Percentiles rank a stretch among this genome's conserved stretches.
These are phyloP conservation scores for Hydrophis major DNA, from an alignment of 2,797 vertebrate species.

Conservation along the genomic window DNA sequence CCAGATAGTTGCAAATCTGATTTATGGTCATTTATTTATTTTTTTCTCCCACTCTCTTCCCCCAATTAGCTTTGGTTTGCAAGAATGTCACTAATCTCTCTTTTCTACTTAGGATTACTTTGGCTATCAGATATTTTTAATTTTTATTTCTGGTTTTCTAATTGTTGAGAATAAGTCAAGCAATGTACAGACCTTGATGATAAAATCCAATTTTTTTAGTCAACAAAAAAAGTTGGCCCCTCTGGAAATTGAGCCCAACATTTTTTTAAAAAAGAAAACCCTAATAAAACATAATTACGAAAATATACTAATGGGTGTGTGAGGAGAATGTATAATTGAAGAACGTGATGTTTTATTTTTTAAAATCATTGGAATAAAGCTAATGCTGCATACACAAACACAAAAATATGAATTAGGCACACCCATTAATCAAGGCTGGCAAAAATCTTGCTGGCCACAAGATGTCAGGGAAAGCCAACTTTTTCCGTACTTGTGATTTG, in stretches of 20 bases:
- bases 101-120: background rate
- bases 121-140: background rate
- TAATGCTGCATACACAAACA: background rate
- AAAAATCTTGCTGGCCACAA: background rate
- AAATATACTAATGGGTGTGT: background rate
- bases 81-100: background rate
- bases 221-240: background rate
- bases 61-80: background rate
- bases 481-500: background rate
- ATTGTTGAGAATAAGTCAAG: background rate
- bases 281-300: background rate
- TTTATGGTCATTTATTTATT: conserved; percentile 41
- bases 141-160: background rate
- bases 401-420: background rate
- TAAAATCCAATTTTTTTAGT: background rate
- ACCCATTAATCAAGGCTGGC: background rate
- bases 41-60: too few species aligned
- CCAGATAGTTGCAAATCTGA: conserved; percentile 57
- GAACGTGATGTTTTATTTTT: background rate
- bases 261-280: background rate
- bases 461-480: background rate
- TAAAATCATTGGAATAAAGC: background rate
- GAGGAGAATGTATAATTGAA: background rate
- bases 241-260: background rate
- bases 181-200: background rate